Evolutionary conservation across 1,140 invertebrate species (phyloP), one percentile per base, ranked within the genome.

Genomic region (Drosophila melanica): DNA sequence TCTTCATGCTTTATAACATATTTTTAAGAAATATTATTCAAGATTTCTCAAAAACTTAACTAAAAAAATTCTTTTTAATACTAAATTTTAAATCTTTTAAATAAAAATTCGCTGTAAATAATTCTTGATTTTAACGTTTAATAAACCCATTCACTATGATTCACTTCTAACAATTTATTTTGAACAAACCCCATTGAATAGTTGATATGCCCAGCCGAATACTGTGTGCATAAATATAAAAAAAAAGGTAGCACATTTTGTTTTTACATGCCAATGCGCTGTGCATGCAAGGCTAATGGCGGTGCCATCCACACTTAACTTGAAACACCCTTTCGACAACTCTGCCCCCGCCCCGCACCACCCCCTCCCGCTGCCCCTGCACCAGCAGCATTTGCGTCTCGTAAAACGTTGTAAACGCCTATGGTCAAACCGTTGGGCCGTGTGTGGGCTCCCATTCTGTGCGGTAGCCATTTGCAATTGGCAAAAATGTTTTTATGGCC

Each of bases 401-500:
- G 47, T 79, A 86, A 86, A 67, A 71, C 23, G 72, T 35, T 72
- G 68, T 74, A 79, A 84, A 80, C 54, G 69, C 66, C 71, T 60
- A 39, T 59, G 47, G 41, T 45, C 47, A 60, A 64, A 59, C 45
- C 27, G 44, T 35, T 39, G 20, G 27, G 16, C 18, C 48, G 51
- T 69, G 75, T 72, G 62, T 75, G 65, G 57, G 77, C 59, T 44
- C 41, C 55, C 66, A 80, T 81, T 67, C 59, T 59, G 63, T 68
- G 51, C 81, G 59, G 81, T 77, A 86, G 82, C 75, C 79, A 70
- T 70, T 66, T 63, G 66, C 45, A 48, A 84, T 75, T 76, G 53
- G 67, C 50, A 57, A 68, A 65, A 47, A 72, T 53, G 58, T 68
- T 63, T 69, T 77, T 74, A 74, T 57, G 39, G 57, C 41, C 20